Evolutionary conservation across 2,797 vertebrate species (phyloP).

Genomic region (Pipistrellus pygmaeus): DNA sequence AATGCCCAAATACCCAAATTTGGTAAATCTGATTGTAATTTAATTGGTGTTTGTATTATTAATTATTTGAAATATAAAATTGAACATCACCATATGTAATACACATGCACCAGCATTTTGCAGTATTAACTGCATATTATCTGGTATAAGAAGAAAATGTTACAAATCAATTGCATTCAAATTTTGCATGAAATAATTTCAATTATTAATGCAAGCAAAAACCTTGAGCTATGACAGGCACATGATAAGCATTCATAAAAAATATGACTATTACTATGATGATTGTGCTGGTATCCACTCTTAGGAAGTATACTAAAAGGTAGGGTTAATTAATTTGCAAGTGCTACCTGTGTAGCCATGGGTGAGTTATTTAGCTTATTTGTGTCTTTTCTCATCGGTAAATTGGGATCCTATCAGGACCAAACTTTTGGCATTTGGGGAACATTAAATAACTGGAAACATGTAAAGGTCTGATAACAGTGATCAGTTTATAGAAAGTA

Average conservation of each 20-base stretch:
- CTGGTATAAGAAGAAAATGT: background rate
- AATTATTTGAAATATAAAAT: background rate
- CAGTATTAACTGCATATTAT: background rate
- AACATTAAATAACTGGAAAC: background rate
- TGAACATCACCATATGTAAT: background rate
- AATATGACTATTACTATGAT: background rate
- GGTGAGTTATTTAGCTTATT: background rate
- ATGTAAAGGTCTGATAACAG: background rate
- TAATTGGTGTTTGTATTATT: background rate
- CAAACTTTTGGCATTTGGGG: background rate
- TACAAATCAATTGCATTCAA: background rate
- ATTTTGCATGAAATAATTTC: background rate
- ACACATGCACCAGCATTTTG: background rate
- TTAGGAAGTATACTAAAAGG: background rate
- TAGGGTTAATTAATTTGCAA: background rate
- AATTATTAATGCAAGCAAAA: background rate
- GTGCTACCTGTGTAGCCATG: background rate
- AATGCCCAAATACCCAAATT: background rate
- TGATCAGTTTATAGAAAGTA: background rate
- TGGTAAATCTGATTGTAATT: background rate
- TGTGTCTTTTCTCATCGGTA: background rate
- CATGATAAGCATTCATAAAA: background rate
- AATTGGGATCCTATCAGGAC: background rate
- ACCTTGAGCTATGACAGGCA: background rate
- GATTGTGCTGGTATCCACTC: background rate